A percentile compares a stretch with the other conserved stretches of the same genome.
Evolutionary conservation across 2,113 vertebrate species (phyloP).

Genomic region (Perccottus glenii): DNA sequence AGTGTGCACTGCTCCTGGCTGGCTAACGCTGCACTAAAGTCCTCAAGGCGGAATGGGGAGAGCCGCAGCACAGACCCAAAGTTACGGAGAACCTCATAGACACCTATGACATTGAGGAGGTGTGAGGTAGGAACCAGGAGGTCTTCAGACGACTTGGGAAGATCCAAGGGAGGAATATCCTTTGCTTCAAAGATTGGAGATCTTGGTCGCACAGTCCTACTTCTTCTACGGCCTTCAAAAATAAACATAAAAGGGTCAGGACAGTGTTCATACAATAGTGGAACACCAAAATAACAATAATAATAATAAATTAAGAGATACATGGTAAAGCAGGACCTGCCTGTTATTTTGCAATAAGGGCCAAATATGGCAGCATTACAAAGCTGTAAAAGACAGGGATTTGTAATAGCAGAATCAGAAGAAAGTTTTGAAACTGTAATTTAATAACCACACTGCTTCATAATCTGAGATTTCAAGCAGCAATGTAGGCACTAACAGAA

Average conservation of each 20-base stretch:
- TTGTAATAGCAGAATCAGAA: too few species aligned
- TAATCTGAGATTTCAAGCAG: too few species aligned
- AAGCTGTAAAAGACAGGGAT: too few species aligned
- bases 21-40: conserved; percentile 94
- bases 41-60: conserved; percentile 98
- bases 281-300: background rate
- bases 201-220: conserved; percentile 83
- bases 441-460: too few species aligned
- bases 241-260: conserved; percentile 16
- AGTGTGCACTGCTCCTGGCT: conserved; percentile 97
- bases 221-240: conserved; percentile 84
- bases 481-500: too few species aligned
- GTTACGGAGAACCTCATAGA: conserved; percentile 97
- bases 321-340: background rate
- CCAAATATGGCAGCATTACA: too few species aligned
- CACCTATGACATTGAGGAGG: conserved; percentile 92
- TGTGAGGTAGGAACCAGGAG: conserved; percentile 92
- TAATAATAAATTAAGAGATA: background rate
- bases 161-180: conserved; percentile 91
- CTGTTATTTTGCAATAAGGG: too few species aligned
- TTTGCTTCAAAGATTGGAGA: conserved; percentile 95
- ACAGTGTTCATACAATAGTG: background rate
- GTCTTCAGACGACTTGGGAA: conserved; percentile 97
- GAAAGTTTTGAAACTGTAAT: too few species aligned
- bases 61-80: conserved; percentile 95